Evolutionary conservation across 1,140 invertebrate species (phyloP).

Genomic region (Kradibia gibbosae): DNA sequence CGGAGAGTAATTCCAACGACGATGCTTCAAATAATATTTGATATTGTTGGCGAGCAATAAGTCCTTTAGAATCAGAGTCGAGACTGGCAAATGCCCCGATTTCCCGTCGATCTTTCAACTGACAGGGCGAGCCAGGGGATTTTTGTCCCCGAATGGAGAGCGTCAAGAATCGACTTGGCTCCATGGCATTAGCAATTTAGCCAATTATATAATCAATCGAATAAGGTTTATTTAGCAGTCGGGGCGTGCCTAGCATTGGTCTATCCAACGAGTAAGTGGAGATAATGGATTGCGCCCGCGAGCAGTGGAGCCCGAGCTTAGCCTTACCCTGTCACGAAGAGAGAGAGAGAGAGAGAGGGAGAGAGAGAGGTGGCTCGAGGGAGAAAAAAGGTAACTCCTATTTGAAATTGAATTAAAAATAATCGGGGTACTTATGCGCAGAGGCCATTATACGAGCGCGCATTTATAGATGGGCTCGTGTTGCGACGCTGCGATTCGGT

Average conservation of each 20-base stretch:
- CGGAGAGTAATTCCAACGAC: too few relatives aligned
- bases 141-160: too few relatives aligned
- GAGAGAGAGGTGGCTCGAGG: background rate
- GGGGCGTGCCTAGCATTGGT: too few relatives aligned
- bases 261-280: background rate
- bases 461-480: slow-evolving; percentile 32
- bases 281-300: too few relatives aligned
- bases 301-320: too few relatives aligned
- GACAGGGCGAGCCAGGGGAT: too few relatives aligned
- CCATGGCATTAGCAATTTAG: too few relatives aligned
- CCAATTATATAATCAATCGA: too few relatives aligned
- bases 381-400: background rate
- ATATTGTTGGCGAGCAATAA: background rate
- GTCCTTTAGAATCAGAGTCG: background rate
- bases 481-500: slow-evolving; percentile 34
- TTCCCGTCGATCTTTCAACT: background rate
- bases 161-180: too few relatives aligned
- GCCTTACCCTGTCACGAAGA: too few relatives aligned
- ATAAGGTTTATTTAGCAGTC: too few relatives aligned
- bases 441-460: background rate
- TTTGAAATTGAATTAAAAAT: slow-evolving; percentile 21
- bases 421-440: slow-evolving; percentile 5
- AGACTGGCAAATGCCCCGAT: background rate
- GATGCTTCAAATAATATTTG: too few relatives aligned
- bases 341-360: background rate